A percentile compares a stretch with the other conserved stretches of the same genome.
phyloP scores from a whole-genome alignment of 1,140 invertebrate species.

The Formica selysi region DNA sequence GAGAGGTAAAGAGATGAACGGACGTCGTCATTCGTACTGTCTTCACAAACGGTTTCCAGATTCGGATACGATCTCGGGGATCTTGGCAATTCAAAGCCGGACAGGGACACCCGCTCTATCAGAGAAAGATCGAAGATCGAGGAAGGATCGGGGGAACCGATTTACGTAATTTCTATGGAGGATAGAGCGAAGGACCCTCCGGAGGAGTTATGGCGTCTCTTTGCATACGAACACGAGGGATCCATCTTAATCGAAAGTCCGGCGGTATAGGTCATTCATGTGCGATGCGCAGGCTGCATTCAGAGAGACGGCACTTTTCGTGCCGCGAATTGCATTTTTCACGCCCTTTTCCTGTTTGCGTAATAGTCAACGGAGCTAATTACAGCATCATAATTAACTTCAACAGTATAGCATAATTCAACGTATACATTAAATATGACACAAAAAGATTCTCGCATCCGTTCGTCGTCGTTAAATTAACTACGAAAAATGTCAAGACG shows the following conservation, averaged over 20 bases:
- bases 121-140: conserved; percentile 58
- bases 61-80: conserved; percentile 71
- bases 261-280: conserved; percentile 9
- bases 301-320: conserved; percentile 23
- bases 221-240: conserved; percentile 74
- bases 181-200: conserved; percentile 40
- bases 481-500: neutral
- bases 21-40: conserved; percentile 18
- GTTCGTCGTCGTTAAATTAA: neutral
- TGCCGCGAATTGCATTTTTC: conserved; percentile 47
- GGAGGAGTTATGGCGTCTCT: conserved; percentile 55
- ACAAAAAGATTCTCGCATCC: conserved; percentile 1
- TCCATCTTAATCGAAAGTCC: conserved; percentile 71
- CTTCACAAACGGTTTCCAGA: conserved; percentile 51
- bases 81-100: conserved; percentile 34
- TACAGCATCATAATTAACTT: conserved; percentile 29
- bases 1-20: neutral
- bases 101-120: conserved; percentile 51
- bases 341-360: conserved; percentile 21
- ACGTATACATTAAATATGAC: neutral
- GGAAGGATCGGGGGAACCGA: conserved; percentile 39
- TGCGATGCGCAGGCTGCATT: conserved; percentile 25
- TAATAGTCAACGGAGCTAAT: conserved; percentile 20
- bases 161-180: conserved; percentile 74
- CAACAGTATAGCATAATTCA: neutral